Evolutionary conservation across 2,888 invertebrate genomes (phyloP).

Genomic region (Tachina fera): DNA sequence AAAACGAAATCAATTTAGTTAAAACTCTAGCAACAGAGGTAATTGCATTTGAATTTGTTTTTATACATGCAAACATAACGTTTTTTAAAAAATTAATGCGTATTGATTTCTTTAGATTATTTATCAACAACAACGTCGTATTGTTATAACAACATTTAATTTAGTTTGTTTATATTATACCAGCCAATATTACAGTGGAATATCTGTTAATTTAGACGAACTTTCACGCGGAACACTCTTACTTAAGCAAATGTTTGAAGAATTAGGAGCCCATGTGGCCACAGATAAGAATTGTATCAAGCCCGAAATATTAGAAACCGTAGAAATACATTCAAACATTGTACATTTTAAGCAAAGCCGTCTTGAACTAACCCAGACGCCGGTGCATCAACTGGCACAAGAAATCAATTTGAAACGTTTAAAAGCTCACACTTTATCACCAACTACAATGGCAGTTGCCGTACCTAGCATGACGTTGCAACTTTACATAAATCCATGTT

Average conservation of each 20-base stretch:
- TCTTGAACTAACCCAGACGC: conserved; percentile 77
- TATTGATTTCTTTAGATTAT: conserved; percentile 83
- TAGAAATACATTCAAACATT: conserved; percentile 85
- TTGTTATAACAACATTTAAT: conserved; percentile 89
- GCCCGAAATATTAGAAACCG: conserved; percentile 84
- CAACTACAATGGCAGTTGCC: conserved; percentile 87
- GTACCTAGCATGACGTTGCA: conserved; percentile 89
- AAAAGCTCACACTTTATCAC: conserved; percentile 86
- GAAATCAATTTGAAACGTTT: conserved; percentile 82
- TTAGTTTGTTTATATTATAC: conserved; percentile 85
- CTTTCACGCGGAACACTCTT: conserved; percentile 75
- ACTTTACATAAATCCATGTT: conserved; percentile 89
- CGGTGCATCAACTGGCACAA: conserved; percentile 78
- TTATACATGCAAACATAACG: not conserved
- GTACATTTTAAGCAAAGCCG: conserved; percentile 77
- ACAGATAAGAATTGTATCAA: conserved; percentile 82
- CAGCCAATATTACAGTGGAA: conserved; percentile 77
- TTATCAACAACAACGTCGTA: conserved; percentile 87
- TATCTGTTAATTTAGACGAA: conserved; percentile 78
- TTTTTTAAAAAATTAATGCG: not conserved
- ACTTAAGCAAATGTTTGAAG: conserved; percentile 79
- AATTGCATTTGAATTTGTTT: conserved; percentile 8
- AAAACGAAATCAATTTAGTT: conserved; percentile 86
- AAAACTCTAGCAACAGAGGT: conserved; percentile 87
- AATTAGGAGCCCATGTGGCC: conserved; percentile 83